Conservation (phyloP, 2,797 vertebrate species). For the Babyrousa celebensis region DNA sequence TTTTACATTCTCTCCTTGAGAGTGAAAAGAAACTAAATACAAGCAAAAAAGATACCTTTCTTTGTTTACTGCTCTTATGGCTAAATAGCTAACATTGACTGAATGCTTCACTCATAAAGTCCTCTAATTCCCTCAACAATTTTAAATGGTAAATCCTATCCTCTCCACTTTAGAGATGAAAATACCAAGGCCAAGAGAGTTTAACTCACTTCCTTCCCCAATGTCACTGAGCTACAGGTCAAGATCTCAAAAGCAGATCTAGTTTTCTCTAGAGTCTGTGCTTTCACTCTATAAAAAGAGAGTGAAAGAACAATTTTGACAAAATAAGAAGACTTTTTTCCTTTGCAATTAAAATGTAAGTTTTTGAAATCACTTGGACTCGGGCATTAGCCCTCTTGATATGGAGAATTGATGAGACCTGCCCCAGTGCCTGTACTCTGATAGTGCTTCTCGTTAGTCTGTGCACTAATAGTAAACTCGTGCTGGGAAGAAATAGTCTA, state of each 20-base stretch:
- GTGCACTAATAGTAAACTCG: background rate
- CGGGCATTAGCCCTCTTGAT: background rate
- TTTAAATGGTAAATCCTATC: background rate
- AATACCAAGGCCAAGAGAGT: background rate
- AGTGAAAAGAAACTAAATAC: background rate
- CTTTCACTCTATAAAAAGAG: background rate
- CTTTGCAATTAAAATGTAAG: background rate
- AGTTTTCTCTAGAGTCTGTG: background rate
- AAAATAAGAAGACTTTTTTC: constrained; percentile 38
- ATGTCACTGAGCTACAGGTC: background rate
- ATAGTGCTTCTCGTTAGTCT: background rate
- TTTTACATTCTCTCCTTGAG: background rate
- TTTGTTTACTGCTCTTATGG: background rate
- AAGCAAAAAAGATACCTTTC: background rate
- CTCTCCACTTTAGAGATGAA: constrained; percentile 15
- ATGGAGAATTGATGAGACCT: background rate
- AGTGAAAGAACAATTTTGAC: background rate
- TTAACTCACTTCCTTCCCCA: background rate
- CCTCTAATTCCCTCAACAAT: background rate
- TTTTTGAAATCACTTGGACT: constrained; percentile 19
- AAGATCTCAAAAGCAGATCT: constrained; percentile 8
- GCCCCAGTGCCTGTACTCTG: background rate
- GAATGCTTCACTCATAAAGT: constrained; percentile 7
- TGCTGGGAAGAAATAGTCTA: too few species aligned
- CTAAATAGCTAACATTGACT: background rate